A percentile compares a stretch with the other conserved stretches of the same genome.
phyloP scores from a whole-genome alignment of 2,797 vertebrate genomes.

The Dermochelys coriacea region DNA sequence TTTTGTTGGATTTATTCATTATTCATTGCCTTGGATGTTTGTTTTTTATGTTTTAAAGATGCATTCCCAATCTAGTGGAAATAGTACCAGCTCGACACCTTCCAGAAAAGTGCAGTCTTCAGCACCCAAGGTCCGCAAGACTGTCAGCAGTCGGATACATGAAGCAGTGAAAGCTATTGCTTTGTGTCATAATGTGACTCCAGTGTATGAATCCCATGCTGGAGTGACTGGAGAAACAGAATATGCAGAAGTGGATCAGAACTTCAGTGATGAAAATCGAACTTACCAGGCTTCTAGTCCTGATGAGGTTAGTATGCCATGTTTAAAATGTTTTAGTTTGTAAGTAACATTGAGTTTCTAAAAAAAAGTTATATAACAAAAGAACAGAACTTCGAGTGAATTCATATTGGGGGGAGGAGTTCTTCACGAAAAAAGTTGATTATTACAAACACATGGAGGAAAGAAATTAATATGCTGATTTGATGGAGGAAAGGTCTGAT shows the following conservation, averaged over 20 bases:
- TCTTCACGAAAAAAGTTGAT: background rate
- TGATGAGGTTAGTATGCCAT: slow-evolving; percentile 88
- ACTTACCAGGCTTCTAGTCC: slow-evolving; percentile 98
- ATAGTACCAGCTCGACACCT: slow-evolving; percentile 77
- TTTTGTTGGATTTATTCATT: background rate
- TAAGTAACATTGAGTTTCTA: background rate
- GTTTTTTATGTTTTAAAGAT: slow-evolving; percentile 61
- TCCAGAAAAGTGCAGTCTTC: slow-evolving; percentile 82
- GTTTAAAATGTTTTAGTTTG: background rate
- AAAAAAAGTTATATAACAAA: background rate
- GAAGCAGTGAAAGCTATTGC: slow-evolving; percentile 97
- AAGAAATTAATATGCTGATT: background rate
- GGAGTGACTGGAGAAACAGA: slow-evolving; percentile 85
- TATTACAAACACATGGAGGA: background rate
- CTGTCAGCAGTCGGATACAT: slow-evolving; percentile 92
- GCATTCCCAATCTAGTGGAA: slow-evolving; percentile 72
- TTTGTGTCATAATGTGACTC: slow-evolving; percentile 97
- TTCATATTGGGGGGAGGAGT: background rate
- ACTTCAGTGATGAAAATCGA: slow-evolving; percentile 94
- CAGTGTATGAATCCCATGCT: slow-evolving; percentile 89
- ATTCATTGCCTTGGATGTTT: background rate
- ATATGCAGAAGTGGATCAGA: slow-evolving; percentile 92
- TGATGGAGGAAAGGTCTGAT: background rate
- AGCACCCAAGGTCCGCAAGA: slow-evolving; percentile 92
- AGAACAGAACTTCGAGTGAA: background rate